Evolutionary conservation across 1,140 invertebrate species (phyloP).

Genomic region (Cardiocondyla obscurior): DNA sequence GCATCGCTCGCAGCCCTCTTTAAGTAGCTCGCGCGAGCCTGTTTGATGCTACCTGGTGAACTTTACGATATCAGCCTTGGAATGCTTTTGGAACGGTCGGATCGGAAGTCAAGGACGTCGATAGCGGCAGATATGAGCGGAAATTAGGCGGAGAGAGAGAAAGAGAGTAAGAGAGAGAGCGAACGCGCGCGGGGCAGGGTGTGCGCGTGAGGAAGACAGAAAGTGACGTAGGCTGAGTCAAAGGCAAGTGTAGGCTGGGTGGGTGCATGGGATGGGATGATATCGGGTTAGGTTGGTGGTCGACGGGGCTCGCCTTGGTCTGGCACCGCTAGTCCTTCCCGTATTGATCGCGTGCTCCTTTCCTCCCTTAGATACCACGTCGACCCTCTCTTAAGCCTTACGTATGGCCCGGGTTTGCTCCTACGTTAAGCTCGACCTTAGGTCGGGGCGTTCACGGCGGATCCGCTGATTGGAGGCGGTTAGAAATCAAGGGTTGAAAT

Average conservation of each 20-base stretch:
- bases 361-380: constrained; percentile 80
- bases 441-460: constrained; percentile 27
- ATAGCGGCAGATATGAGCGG: constrained; percentile 23
- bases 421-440: constrained; percentile 59
- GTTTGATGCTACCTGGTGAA: constrained; percentile 15
- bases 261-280: constrained; percentile 74
- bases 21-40: not conserved
- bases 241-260: constrained; percentile 76
- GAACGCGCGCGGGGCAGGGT: constrained; percentile 15
- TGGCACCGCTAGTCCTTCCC: constrained; percentile 82
- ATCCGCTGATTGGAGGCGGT: constrained; percentile 25
- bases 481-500: constrained; percentile 22
- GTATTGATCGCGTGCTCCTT: constrained; percentile 82
- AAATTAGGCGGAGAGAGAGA: constrained; percentile 16
- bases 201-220: constrained; percentile 58
- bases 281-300: constrained; percentile 79
- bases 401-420: constrained; percentile 61
- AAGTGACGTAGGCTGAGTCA: constrained; percentile 69
- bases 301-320: constrained; percentile 81
- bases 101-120: constrained; percentile 44
- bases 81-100: constrained; percentile 34
- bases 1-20: not conserved
- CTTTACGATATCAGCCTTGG: constrained; percentile 42
- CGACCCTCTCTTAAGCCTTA: constrained; percentile 77
- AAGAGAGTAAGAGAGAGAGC: not conserved